phyloP scores from a whole-genome alignment of 2,888 invertebrate genomes.

The Himalopsyche japonica region DNA sequence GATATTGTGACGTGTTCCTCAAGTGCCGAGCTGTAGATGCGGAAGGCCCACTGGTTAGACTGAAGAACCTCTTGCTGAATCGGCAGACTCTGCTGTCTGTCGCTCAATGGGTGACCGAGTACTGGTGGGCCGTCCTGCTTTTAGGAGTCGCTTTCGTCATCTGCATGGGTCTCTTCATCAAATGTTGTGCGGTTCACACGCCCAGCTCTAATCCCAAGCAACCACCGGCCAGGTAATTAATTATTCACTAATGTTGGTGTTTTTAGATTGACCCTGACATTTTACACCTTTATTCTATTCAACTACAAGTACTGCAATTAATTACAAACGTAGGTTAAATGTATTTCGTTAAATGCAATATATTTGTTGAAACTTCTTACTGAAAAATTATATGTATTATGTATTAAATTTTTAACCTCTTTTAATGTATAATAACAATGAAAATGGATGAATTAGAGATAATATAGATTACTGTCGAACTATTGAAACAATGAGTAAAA shows the following conservation, averaged over 20 bases:
- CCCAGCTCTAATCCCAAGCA: slow-evolving; percentile 98
- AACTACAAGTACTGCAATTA: too few species aligned
- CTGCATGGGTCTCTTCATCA: slow-evolving; percentile 97
- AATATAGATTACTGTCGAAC: neutral
- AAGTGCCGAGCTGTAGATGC: slow-evolving; percentile 99
- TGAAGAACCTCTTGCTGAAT: slow-evolving; percentile 94
- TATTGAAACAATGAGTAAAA: neutral
- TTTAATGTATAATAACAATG: too few species aligned
- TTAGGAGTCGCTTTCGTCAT: slow-evolving; percentile 90
- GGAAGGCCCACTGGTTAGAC: slow-evolving; percentile 93
- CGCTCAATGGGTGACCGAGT: slow-evolving; percentile 91
- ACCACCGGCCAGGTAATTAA: slow-evolving; percentile 76
- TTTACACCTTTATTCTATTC: too few species aligned
- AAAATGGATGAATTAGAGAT: too few species aligned
- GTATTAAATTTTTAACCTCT: too few species aligned
- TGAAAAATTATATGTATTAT: too few species aligned
- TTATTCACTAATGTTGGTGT: neutral
- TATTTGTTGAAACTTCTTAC: too few species aligned
- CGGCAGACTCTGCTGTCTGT: slow-evolving; percentile 85
- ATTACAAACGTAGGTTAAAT: too few species aligned
- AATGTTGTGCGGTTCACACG: slow-evolving; percentile 99
- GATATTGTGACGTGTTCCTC: slow-evolving; percentile 99
- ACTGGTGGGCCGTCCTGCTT: slow-evolving; percentile 94
- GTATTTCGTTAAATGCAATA: too few species aligned
- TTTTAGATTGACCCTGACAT: too few species aligned